Conservation (phyloP, 2,113 vertebrate species). For the Oophaga pumilio region DNA sequence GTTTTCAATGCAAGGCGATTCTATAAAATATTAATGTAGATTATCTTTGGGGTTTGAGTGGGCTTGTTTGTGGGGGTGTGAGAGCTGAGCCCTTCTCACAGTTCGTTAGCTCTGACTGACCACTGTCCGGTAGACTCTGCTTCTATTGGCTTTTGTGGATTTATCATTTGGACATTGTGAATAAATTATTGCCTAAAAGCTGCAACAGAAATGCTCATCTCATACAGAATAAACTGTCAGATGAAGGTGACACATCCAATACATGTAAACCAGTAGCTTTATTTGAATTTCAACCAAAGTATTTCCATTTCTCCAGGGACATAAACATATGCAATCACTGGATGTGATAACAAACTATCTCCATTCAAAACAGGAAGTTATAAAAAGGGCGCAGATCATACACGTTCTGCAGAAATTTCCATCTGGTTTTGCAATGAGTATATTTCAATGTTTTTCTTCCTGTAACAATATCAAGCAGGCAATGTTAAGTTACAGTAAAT, state of each 20-base stretch:
- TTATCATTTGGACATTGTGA: not conserved
- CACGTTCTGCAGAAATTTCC: not conserved
- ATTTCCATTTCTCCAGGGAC: not conserved
- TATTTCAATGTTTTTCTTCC: not conserved
- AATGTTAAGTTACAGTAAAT: too few relatives aligned
- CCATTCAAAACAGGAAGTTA: not conserved
- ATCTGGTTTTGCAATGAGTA: not conserved
- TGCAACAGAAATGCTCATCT: not conserved
- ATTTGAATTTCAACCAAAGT: not conserved
- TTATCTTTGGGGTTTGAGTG: too few relatives aligned
- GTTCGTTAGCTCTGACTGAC: too few relatives aligned
- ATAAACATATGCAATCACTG: not conserved
- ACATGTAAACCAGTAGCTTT: slow-evolving; percentile 1
- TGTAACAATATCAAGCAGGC: not conserved
- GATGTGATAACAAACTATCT: not conserved
- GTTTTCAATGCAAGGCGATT: too few relatives aligned
- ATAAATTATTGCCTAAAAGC: not conserved
- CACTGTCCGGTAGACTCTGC: too few relatives aligned
- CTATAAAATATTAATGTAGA: too few relatives aligned
- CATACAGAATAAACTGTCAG: not conserved
- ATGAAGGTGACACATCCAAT: not conserved
- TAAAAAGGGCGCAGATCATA: not conserved
- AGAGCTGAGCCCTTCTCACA: too few relatives aligned
- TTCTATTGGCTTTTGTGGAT: too few relatives aligned
- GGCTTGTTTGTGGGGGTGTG: too few relatives aligned